Conservation (phyloP, 2,113 vertebrate genomes). For the Syrrhaptes paradoxus region DNA sequence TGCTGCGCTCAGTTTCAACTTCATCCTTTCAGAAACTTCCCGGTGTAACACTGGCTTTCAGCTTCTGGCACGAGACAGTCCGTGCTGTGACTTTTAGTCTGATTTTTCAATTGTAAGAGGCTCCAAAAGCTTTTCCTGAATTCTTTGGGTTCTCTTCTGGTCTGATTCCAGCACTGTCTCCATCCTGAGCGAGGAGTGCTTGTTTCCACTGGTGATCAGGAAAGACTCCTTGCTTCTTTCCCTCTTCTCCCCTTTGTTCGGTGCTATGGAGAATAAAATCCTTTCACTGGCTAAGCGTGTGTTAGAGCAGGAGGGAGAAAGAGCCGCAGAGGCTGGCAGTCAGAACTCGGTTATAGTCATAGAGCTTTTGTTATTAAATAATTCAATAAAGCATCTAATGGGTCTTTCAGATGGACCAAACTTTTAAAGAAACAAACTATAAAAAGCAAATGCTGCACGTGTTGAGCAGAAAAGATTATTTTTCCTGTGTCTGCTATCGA, state of each 20-base stretch:
- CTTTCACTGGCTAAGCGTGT: neutral
- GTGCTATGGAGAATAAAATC: neutral
- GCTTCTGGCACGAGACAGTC: neutral
- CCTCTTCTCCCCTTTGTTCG: neutral
- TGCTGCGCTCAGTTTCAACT: neutral
- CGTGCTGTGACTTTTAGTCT: slow-evolving; percentile 1
- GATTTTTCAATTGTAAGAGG: slow-evolving; percentile 34
- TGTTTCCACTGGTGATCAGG: neutral
- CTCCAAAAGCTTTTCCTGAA: slow-evolving; percentile 38
- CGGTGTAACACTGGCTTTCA: neutral
- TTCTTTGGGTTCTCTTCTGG: slow-evolving; percentile 32
- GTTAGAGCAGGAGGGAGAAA: neutral
- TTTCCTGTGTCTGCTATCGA: slow-evolving; percentile 4
- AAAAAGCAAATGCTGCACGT: slow-evolving; percentile 8
- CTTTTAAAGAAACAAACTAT: slow-evolving; percentile 30
- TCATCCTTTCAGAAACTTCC: neutral
- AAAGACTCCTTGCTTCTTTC: neutral
- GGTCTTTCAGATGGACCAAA: slow-evolving; percentile 34
- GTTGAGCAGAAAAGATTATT: slow-evolving; percentile 2
- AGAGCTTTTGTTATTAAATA: slow-evolving; percentile 34
- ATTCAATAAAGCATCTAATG: slow-evolving; percentile 2
- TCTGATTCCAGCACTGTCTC: neutral
- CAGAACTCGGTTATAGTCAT: neutral
- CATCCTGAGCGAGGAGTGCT: neutral
- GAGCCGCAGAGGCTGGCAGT: neutral